Percentiles rank a stretch among this genome's conserved stretches.
Evolutionary conservation across 1,140 invertebrate genomes (phyloP).

Genomic region (Heliothis subflexa): DNA sequence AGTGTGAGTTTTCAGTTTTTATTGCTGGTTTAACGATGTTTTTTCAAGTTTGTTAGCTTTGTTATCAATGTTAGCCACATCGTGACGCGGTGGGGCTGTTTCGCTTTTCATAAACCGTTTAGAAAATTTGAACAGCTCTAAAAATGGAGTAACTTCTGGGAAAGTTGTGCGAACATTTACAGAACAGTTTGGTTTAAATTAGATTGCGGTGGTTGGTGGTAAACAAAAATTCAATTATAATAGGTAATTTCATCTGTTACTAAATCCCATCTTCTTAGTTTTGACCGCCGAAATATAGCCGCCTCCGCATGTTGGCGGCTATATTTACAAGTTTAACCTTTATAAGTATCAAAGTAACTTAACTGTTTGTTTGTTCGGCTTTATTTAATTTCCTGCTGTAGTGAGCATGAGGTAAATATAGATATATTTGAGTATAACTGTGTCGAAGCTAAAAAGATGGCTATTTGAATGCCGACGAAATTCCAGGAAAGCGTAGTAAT

Average conservation of each 20-base stretch:
- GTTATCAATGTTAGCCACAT: slow-evolving; percentile 12
- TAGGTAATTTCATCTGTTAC: background rate
- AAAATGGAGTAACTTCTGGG: background rate
- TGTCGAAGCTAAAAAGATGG: too few species aligned
- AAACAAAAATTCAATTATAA: background rate
- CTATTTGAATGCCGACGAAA: too few species aligned
- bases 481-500: background rate
- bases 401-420: too few species aligned
- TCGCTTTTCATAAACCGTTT: slow-evolving; percentile 20
- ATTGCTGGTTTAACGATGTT: slow-evolving; percentile 25
- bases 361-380: background rate
- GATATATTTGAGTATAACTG: too few species aligned
- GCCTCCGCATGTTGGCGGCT: background rate
- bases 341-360: background rate
- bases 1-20: slow-evolving; percentile 31
- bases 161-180: background rate
- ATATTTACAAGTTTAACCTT: background rate
- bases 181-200: background rate
- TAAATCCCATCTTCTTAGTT: background rate
- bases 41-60: slow-evolving; percentile 17
- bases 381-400: background rate
- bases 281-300: too few species aligned
- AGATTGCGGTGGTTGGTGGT: background rate
- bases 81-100: background rate
- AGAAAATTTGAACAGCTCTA: slow-evolving; percentile 9